Conservation (phyloP, 2,888 invertebrate species). For the Cataglyphis albicans region DNA sequence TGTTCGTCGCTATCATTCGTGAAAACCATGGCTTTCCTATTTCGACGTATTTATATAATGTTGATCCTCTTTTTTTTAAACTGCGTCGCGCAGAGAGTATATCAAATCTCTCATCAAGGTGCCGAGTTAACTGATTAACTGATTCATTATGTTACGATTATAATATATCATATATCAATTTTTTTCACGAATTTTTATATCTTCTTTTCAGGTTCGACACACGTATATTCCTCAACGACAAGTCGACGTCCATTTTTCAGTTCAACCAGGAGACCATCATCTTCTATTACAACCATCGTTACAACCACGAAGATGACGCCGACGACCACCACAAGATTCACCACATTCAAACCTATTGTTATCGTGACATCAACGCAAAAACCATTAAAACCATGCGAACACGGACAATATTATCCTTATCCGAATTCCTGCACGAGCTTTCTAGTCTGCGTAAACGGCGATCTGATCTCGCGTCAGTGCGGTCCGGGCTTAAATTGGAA, state of each 20-base stretch:
- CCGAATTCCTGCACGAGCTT: slow-evolving; percentile 91
- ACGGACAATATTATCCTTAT: slow-evolving; percentile 92
- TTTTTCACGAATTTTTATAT: background rate
- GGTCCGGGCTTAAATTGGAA: slow-evolving; percentile 93
- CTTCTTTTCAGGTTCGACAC: slow-evolving; percentile 8
- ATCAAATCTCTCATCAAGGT: slow-evolving; percentile 14
- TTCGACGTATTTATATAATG: slow-evolving; percentile 5
- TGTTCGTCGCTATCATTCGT: background rate
- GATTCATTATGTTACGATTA: background rate
- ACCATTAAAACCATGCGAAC: slow-evolving; percentile 87
- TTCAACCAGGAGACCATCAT: slow-evolving; percentile 60
- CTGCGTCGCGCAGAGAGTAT: background rate
- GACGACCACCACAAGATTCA: slow-evolving; percentile 44
- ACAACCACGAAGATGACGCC: slow-evolving; percentile 42
- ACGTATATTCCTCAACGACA: background rate
- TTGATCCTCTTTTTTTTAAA: background rate
- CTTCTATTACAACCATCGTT: slow-evolving; percentile 34
- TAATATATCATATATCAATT: background rate
- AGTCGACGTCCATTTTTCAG: background rate
- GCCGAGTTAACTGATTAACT: background rate
- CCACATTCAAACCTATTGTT: slow-evolving; percentile 62
- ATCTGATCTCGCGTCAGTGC: slow-evolving; percentile 90
- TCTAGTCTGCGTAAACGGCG: slow-evolving; percentile 92
- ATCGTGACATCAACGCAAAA: slow-evolving; percentile 60
- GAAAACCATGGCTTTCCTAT: slow-evolving; percentile 11